Base-by-base conservation (phyloP, 2,888 invertebrate species). In the Acronicta alni region DNA sequence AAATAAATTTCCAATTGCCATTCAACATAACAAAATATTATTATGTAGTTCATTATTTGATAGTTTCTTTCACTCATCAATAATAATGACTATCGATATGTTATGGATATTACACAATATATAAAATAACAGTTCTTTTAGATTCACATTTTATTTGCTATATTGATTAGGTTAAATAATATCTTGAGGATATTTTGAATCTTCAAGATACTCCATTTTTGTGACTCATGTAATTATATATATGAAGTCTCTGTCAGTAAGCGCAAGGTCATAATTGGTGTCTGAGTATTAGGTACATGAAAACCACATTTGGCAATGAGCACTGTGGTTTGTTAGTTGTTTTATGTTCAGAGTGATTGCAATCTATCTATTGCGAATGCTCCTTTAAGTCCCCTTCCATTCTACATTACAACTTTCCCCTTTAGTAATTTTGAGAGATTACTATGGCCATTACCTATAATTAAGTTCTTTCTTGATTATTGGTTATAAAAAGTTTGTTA, bases 251-350 rank as follows among this genome's bases (percentile, higher is more conserved):
- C 14, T 41, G 18, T 8, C 5, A 14, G 41, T 14, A 1, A 14
- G n/a, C n/a, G 7, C 15, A 56, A 48, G 30, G 18, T 15, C 38
- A 20, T 32, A 32, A 56, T 63, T 15, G 48, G 38, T 32, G 26
- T 3, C n/a, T 9, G 15, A 9, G 18, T 23, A 47, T 46, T 51
- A 47, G 5, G 26, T 48, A 44, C 38, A 46, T 57, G 37, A 35
- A 14, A 49, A 49, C 54, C 47, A 44, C 26, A 42, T 42, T 54
- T n/a, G 67, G 55, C 65, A 67, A 67, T 66, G 65, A 61, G 32
- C n/a, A 17, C 47, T 61, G 67, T 42, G 48, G 67, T 65, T 67
- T 60, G 45, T 20, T 26, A 49, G 38, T 67, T 49, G 12, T 45
- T 41, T 41, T 61, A 61, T 37, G 37, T 46, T 48, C 44, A 45